Evolutionary conservation across 2,888 invertebrate species (phyloP), one percentile per base, ranked within the genome.

Genomic region (Cinara cedri): DNA sequence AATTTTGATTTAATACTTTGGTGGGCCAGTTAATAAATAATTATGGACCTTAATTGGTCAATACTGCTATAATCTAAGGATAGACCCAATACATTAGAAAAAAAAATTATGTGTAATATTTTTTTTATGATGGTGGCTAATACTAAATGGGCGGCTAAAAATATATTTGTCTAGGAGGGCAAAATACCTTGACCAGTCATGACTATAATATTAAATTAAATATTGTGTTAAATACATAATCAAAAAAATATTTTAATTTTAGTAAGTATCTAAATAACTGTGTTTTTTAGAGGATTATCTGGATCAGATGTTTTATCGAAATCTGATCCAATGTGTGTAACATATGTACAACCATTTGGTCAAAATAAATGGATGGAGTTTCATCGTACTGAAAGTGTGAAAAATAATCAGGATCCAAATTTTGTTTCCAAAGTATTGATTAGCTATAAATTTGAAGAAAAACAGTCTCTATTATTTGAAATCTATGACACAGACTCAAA

Each of bases 371-470:
- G 86, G 85, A 83, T 84, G 6, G 87, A 87, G 81, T 83, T 85
- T 70, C 86, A 86, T 55, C 83, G 87, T 60, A 87, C 87, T 0
- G 88, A 88, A 84, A 84, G 84, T 16, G 86, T 88, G 26, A 83
- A 84, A 60, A 87, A 88, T 83, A 85, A 84, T 24, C 84, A 87
- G 65, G 86, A 87, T 83, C 88, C 88, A 1, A 86, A 88, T 82
- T 88, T 89, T 87, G 87, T 87, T 3, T 87, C 85, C 21, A 88
- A 88, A 84, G 87, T 89, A 82, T 84, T 86, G 13, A 84, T 89
- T 54, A 87, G 87, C 57, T 90, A 89, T 83, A 86, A 86, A 81
- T 90, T 90, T 85, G 89, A 89, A 83, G 88, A 88, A 83, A 87
- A 88, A 75, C 90, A 90, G 83, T 85, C 87, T 11, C 83, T 90